Conservation (phyloP, 2,797 vertebrate species). For the Silurus lanzhouensis region DNA sequence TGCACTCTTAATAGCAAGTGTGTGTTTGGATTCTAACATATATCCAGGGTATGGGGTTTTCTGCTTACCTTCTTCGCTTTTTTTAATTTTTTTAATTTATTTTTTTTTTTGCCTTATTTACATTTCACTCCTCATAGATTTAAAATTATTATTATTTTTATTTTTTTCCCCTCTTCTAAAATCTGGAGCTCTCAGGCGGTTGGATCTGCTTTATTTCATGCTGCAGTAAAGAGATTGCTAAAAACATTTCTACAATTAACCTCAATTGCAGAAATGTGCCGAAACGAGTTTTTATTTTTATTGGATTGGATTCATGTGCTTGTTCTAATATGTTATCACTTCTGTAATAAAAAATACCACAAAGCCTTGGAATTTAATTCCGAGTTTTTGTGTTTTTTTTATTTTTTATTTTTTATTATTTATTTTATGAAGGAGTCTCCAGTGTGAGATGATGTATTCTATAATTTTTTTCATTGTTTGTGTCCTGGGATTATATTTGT, state of each 20-base stretch:
- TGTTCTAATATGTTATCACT: not conserved
- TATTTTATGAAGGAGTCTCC: not conserved
- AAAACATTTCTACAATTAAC: not conserved
- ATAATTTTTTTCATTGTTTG: not conserved
- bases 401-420: not conserved
- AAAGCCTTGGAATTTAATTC: not conserved
- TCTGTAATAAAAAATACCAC: not conserved
- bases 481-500: not conserved
- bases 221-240: not conserved
- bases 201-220: not conserved
- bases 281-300: no score
- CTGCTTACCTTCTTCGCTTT: not conserved
- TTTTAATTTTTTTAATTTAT: no score
- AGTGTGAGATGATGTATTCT: not conserved
- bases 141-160: no score
- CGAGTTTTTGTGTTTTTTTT: not conserved
- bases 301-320: not conserved
- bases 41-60: not conserved
- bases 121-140: not conserved
- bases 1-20: not conserved
- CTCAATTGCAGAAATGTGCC: not conserved
- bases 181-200: no score
- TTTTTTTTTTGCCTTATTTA: not conserved
- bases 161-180: not conserved
- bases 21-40: not conserved